Conservation (phyloP, 2,113 vertebrate genomes). For the Brienomyrus brachyistius region DNA sequence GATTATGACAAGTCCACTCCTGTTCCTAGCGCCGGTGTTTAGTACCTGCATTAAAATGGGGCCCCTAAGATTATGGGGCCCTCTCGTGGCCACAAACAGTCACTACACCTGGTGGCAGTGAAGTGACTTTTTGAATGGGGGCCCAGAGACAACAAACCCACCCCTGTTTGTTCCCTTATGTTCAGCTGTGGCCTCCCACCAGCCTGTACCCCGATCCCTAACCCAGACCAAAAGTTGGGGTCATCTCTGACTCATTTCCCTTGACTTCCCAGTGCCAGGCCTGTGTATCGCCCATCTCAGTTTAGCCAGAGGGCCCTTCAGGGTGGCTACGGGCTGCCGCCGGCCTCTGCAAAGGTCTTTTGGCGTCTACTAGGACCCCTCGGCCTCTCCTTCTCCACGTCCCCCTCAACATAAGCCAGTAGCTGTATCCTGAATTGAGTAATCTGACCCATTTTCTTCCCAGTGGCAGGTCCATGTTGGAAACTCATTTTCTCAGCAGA, state of each 20-base stretch:
- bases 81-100: neutral
- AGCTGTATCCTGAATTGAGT: slow-evolving; percentile 1
- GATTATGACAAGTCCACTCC: neutral
- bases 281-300: neutral
- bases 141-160: neutral
- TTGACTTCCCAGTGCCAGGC: neutral
- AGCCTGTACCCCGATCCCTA: neutral
- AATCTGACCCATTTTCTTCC: slow-evolving; percentile 7
- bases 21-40: too few relatives aligned
- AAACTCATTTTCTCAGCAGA: slow-evolving; percentile 18
- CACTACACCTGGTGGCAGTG: neutral
- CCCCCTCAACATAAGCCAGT: neutral
- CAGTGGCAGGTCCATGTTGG: neutral
- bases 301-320: neutral
- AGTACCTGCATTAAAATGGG: too few relatives aligned
- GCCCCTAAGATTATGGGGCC: neutral
- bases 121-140: neutral
- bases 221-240: neutral
- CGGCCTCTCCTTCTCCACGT: neutral
- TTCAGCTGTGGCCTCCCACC: neutral
- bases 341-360: neutral
- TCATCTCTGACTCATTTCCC: neutral
- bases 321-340: neutral
- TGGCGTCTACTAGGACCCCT: neutral
- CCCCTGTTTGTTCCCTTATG: neutral